Evolutionary conservation across 2,113 vertebrate species (phyloP).

Genomic region (Calyptommatus sinebrachiatus): DNA sequence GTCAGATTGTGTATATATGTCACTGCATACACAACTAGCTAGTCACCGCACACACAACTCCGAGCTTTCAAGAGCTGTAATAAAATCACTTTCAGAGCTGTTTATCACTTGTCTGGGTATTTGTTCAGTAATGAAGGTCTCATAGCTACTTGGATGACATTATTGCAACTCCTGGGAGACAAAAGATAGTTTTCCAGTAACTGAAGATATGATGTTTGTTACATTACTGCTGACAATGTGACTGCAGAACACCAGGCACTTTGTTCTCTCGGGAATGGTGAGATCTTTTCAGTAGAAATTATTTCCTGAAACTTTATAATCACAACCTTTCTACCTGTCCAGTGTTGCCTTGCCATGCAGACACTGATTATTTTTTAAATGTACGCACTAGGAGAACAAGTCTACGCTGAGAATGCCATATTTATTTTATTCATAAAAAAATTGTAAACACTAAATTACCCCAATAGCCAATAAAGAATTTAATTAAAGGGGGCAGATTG

Average conservation of each 20-base stretch:
- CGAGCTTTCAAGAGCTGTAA: too few relatives aligned
- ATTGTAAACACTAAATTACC: background rate
- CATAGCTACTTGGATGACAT: conserved; percentile 19
- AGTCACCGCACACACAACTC: too few relatives aligned
- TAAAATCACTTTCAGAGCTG: too few relatives aligned
- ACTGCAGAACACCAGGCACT: conserved; percentile 12
- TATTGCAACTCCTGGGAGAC: conserved; percentile 26
- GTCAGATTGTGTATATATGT: too few relatives aligned
- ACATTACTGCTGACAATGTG: conserved; percentile 40
- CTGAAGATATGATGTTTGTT: conserved; percentile 30
- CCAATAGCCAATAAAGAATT: conserved; percentile 2
- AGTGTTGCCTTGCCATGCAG: conserved; percentile 9
- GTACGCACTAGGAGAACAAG: conserved; percentile 8
- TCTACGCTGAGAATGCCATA: background rate
- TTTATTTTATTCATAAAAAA: background rate
- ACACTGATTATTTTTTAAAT: background rate
- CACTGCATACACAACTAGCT: too few relatives aligned
- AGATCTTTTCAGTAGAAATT: conserved; percentile 34
- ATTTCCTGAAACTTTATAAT: background rate
- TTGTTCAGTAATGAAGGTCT: too few relatives aligned
- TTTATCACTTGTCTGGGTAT: too few relatives aligned
- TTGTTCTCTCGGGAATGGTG: conserved; percentile 27
- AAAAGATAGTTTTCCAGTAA: conserved; percentile 21
- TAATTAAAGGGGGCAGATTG: background rate
- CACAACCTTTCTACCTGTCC: background rate